Evolutionary conservation across 2,113 vertebrate genomes (phyloP).

Genomic region (Xiphophorus maculatus): DNA sequence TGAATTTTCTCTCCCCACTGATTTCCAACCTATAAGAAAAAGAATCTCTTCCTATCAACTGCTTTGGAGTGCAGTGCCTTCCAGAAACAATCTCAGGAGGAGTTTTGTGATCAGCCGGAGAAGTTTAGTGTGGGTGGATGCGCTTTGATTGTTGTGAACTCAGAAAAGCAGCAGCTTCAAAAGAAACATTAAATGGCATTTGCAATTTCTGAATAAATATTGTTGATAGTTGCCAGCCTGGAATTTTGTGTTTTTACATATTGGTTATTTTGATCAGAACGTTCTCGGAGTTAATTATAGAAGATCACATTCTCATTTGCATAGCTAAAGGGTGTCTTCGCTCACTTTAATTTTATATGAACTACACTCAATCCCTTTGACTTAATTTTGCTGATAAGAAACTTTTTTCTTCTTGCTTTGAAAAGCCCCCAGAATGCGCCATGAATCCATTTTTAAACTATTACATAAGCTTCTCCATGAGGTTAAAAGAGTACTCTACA

Average conservation of each 20-base stretch:
- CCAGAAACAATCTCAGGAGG: constrained; percentile 54
- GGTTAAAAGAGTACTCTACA: constrained; percentile 15
- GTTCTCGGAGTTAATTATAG: constrained; percentile 48
- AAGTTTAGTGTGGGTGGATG: constrained; percentile 36
- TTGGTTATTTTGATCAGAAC: constrained; percentile 24
- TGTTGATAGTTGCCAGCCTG: constrained; percentile 36
- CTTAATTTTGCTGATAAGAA: constrained; percentile 58
- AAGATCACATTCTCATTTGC: constrained; percentile 44
- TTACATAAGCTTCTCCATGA: constrained; percentile 39
- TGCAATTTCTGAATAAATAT: constrained; percentile 46
- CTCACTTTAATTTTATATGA: constrained; percentile 54
- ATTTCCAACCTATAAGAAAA: constrained; percentile 45
- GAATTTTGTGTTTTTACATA: constrained; percentile 11
- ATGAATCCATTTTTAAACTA: constrained; percentile 40
- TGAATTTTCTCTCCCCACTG: constrained; percentile 28
- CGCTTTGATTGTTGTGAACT: constrained; percentile 36
- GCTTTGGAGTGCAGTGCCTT: constrained; percentile 41
- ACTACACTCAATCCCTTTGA: constrained; percentile 39
- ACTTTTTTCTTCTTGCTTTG: constrained; percentile 43
- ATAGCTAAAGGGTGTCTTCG: constrained; percentile 56
- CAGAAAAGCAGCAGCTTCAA: constrained; percentile 8
- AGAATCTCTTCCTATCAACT: constrained; percentile 40
- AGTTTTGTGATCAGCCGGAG: constrained; percentile 47
- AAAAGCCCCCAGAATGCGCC: constrained; percentile 48
- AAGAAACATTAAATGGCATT: constrained; percentile 50